Conservation (phyloP, 2,113 vertebrate genomes). For the Platycercus adscitus region DNA sequence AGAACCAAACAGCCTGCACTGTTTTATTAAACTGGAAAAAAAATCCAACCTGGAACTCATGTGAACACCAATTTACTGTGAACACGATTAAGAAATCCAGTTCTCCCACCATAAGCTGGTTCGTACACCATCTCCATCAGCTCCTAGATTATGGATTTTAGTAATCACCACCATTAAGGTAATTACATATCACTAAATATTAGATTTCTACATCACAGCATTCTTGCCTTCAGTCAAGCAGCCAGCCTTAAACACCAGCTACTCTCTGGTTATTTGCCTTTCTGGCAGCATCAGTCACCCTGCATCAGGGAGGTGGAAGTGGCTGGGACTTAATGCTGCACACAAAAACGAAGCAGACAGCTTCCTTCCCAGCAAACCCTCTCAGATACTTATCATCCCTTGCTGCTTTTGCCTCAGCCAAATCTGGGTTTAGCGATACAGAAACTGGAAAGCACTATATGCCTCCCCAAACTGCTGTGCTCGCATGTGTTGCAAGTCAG, state of each 20-base stretch:
- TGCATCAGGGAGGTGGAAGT: neutral
- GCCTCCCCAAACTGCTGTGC: neutral
- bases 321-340: neutral
- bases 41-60: neutral
- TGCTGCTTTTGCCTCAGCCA: neutral
- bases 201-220: conserved; percentile 32
- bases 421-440: neutral
- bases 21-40: neutral
- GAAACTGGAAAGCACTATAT: neutral
- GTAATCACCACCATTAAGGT: conserved; percentile 9
- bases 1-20: neutral
- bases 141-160: conserved; percentile 36
- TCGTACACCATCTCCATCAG: neutral
- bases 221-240: conserved; percentile 11
- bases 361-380: neutral
- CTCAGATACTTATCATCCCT: neutral
- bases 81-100: neutral
- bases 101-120: neutral
- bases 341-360: neutral
- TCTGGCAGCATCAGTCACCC: neutral
- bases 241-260: neutral
- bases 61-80: neutral
- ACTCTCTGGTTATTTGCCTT: neutral
- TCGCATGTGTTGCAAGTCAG: neutral
- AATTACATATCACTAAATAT: conserved; percentile 31